phyloP scores from a whole-genome alignment of 2,113 vertebrate species.

The Perognathus longimembris region DNA sequence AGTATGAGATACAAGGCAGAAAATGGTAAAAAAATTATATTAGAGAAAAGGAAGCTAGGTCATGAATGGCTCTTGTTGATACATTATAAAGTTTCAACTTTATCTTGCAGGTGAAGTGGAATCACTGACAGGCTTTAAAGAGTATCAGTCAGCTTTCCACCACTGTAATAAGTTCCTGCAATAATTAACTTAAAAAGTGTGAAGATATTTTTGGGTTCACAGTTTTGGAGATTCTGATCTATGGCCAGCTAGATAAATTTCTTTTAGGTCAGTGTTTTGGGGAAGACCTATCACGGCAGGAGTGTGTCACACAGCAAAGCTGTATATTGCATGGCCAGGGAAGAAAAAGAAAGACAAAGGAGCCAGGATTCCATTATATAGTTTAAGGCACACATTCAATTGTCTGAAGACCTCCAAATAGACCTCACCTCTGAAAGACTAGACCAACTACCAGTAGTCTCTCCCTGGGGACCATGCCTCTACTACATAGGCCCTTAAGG shows the following conservation, averaged over 20 bases:
- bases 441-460: background rate
- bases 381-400: background rate
- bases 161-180: background rate
- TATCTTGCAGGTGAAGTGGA: background rate
- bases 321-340: background rate
- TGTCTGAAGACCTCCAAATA: background rate
- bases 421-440: background rate
- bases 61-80: background rate
- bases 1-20: background rate
- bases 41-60: background rate
- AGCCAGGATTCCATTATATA: background rate
- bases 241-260: background rate
- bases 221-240: background rate
- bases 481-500: background rate
- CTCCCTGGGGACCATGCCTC: background rate
- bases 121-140: background rate
- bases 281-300: background rate
- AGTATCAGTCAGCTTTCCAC: background rate
- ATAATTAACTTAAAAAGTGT: background rate
- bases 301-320: background rate
- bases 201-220: background rate
- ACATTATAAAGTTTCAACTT: slow-evolving; percentile 11
- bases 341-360: background rate
- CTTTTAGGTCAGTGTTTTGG: background rate
- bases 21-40: background rate